Evolutionary conservation across 2,113 vertebrate genomes (phyloP), one percentile per base, ranked within the genome.

Genomic region (Micronisus gabar): DNA sequence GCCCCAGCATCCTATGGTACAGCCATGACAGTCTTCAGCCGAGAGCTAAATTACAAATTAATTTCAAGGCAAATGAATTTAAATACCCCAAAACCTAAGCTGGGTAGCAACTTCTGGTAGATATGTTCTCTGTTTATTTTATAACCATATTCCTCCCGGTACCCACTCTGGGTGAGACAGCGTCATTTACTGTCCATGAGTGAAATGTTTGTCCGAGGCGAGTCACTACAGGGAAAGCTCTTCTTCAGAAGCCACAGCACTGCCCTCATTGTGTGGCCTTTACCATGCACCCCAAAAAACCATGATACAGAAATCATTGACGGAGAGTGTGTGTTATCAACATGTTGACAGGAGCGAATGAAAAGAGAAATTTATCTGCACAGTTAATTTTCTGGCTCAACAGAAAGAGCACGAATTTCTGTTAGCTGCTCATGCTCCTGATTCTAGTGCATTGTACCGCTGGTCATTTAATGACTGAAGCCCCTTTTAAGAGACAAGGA

Each of bases 1-100:
- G 8, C 23, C 26, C 1, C 2, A 15, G 23, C 11, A 70, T n/a
- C 27, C 14, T 56, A 1, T 29, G 1, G 0, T 38, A 65, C 20
- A 79, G 20, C 19, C 22, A 25, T 48, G 68, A 74, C 3, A 17
- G 45, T 20, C 4, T 45, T 45, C 45, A 45, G 45, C 45, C 45
- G 19, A 45, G 45, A 45, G 45, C 45, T 45, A 20, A 45, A 45
- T 45, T 20, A 45, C 45, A 45, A 45, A 45, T 45, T 45, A 19
- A 20, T 45, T 45, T 45, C 45, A 45, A 45, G 45, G 45, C 45
- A 45, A 20, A 45, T 20, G 45, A 45, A 10, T 45, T 20, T 45
- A 45, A 20, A 47, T 20, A 47, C 45, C 45, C 45, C 11, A 19
- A 47, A 20, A 47, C 45, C 45, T 47, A 47, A 47, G 45, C 43